phyloP scores from a whole-genome alignment of 1,140 invertebrate species.

The Brachionus rotundiformis region DNA sequence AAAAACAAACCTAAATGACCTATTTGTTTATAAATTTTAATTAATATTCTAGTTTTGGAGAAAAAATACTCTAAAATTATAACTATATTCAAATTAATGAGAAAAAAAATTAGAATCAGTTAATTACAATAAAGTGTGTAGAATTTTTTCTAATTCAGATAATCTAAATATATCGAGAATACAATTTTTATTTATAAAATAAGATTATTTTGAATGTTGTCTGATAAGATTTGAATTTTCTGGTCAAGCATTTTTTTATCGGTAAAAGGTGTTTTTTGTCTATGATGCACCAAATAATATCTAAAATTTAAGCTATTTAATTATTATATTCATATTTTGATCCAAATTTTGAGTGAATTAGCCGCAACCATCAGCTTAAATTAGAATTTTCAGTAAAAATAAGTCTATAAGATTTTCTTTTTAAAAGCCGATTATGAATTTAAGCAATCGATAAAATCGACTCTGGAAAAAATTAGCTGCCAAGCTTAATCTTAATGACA shows the following conservation, averaged over 20 bases:
- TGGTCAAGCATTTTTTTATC: no score
- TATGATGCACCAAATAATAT: no score
- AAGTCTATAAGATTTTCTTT: not conserved
- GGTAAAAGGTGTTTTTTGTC: no score
- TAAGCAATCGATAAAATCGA: not conserved
- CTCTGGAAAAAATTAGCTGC: not conserved
- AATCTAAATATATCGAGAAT: no score
- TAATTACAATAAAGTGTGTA: not conserved
- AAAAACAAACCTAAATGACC: not conserved
- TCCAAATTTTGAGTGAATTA: not conserved
- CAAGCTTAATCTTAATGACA: not conserved
- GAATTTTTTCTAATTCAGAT: not conserved
- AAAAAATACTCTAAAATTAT: not conserved
- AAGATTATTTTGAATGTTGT: no score
- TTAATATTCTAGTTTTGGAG: not conserved
- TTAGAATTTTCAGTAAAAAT: not conserved
- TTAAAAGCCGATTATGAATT: not conserved
- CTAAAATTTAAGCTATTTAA: not conserved
- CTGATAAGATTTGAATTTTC: no score
- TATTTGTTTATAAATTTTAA: constrained; percentile 18
- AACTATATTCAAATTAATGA: not conserved
- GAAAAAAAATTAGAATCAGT: not conserved
- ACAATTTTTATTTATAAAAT: no score
- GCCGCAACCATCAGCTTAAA: not conserved
- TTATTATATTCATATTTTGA: not conserved